Conservation (phyloP, 2,113 vertebrate genomes). For the Dolichotis patagonum region DNA sequence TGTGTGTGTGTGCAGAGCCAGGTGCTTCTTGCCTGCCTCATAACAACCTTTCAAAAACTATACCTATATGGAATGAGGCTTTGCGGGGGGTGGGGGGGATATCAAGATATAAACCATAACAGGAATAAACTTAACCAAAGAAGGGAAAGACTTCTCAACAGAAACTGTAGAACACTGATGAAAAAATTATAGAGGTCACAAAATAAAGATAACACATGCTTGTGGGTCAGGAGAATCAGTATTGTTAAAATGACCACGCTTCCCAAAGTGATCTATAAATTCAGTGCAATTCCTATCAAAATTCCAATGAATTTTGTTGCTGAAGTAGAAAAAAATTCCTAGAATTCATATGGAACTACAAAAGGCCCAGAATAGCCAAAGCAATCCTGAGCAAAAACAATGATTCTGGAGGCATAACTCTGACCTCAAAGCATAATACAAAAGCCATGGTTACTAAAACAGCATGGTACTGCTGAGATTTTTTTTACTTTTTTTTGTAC, state of each 20-base stretch:
- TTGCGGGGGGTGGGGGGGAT: neutral
- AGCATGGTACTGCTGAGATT: neutral
- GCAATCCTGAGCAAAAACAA: neutral
- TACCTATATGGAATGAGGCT: neutral
- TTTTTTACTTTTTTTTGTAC: too few relatives aligned
- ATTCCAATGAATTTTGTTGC: neutral
- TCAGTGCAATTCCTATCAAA: neutral
- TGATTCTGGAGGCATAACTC: neutral
- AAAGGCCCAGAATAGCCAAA: neutral
- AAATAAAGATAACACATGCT: neutral
- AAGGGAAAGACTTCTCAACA: neutral
- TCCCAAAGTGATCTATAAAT: neutral
- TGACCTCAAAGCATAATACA: neutral
- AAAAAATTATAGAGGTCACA: neutral
- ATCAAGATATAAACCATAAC: neutral
- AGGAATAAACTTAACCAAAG: neutral
- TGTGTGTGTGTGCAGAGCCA: neutral
- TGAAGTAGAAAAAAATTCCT: neutral
- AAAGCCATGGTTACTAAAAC: neutral
- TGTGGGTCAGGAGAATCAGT: neutral
- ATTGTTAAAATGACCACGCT: neutral
- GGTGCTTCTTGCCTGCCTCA: neutral
- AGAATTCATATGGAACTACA: neutral
- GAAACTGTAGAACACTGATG: neutral
- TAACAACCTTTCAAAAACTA: neutral